Evolutionary conservation across 2,888 invertebrate species (phyloP), one percentile per base, ranked within the genome.

Genomic region (Drosophila emarginata): DNA sequence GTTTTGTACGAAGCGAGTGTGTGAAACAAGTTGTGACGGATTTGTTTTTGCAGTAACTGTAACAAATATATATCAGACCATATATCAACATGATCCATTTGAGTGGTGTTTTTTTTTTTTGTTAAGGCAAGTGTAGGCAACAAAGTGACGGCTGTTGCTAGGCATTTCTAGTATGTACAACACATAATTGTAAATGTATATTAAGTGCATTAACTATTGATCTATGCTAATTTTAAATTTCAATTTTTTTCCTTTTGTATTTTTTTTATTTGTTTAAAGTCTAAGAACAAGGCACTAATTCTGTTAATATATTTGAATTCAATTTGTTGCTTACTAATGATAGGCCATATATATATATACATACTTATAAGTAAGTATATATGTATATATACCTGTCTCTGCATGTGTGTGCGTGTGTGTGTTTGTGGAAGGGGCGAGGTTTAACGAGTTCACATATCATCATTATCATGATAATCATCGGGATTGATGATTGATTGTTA

Each of bases 281-380:
- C 82, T 82, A 86, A 86, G 83, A 79, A 77, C 74, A 82, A 82
- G 82, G 82, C 82, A 82, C 82, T 82, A 86, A 86, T 77, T 80
- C 62, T 64, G 64, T 70, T 64, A 58, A 53, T 64, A 71, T 61
- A 70, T 51, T 65, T 76, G 61, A 60, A 67, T 69, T 76, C 61
- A 45, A 45, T 21, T 45, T 21, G 45, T 45, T 21, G 45, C 11
- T 56, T 40, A 66, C 52, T 59, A 72, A 64, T 67, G 62, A 39
- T 66, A 57, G 61, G 58, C 28, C 28, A 39, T 45, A 45, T 45
- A 45, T 21, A 11, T 11, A 12, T 21, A 37, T 53, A n/a, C n/a
- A n/a, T n/a, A n/a, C n/a, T n/a, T n/a, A n/a, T n/a, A n/a, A n/a
- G n/a, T n/a, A n/a, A n/a, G n/a, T n/a, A n/a, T n/a, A n/a, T n/a